Evolutionary conservation across 2,113 vertebrate species (phyloP).

Genomic region (Apus apus): DNA sequence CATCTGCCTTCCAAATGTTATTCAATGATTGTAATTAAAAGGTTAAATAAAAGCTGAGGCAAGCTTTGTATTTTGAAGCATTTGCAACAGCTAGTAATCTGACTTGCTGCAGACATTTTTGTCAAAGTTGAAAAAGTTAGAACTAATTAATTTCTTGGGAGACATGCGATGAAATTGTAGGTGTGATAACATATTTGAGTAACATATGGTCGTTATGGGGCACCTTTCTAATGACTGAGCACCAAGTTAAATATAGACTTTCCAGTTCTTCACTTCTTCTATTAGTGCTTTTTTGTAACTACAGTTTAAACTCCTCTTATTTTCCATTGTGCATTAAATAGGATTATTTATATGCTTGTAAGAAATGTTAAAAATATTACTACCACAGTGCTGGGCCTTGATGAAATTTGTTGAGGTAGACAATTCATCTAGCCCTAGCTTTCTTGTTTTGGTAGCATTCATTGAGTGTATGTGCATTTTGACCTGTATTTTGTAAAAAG

Average conservation of each 20-base stretch:
- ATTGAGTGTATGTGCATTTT: background rate
- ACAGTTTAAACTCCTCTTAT: conserved; percentile 58
- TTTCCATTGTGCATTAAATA: conserved; percentile 31
- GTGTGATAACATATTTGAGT: conserved; percentile 87
- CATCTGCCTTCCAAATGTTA: conserved; percentile 80
- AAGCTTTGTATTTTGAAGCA: conserved; percentile 80
- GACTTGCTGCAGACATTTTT: conserved; percentile 83
- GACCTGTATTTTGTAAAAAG: background rate
- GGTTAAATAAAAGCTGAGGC: conserved; percentile 82
- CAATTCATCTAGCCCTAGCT: background rate
- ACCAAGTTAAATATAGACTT: conserved; percentile 81
- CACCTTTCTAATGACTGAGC: conserved; percentile 85
- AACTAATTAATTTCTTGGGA: conserved; percentile 87
- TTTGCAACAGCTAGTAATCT: conserved; percentile 79
- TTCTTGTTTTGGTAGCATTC: background rate
- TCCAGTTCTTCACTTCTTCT: conserved; percentile 68
- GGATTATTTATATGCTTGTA: conserved; percentile 27
- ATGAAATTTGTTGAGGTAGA: background rate
- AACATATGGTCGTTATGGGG: conserved; percentile 84
- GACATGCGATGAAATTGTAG: conserved; percentile 85
- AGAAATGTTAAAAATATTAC: background rate
- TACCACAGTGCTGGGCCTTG: background rate
- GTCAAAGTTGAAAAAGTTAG: conserved; percentile 86
- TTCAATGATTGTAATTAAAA: conserved; percentile 82
- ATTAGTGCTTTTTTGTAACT: conserved; percentile 74